Percentiles rank a stretch among this genome's conserved stretches.
These are phyloP conservation scores for Asbolus verrucosus DNA, from an alignment of 1,140 invertebrate genomes.

Conservation along the genomic window DNA sequence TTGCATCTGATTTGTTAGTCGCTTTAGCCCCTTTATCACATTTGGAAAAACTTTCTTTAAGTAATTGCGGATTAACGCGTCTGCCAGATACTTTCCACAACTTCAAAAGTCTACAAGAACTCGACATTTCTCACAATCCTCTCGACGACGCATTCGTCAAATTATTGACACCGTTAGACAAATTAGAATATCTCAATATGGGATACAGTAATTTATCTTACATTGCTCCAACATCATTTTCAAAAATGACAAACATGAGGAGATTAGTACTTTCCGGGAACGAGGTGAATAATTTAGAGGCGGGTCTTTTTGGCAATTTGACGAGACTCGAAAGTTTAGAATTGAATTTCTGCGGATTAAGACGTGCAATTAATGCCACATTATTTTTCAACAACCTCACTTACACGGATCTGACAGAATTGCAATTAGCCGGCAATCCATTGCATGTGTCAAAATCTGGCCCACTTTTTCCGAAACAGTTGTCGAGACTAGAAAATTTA, in stretches of 20 bases:
- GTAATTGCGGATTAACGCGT: slow-evolving; percentile 73
- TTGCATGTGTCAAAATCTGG: slow-evolving; percentile 70
- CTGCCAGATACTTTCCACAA: slow-evolving; percentile 76
- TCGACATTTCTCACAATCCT: slow-evolving; percentile 78
- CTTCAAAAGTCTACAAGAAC: slow-evolving; percentile 74
- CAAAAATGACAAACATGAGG: slow-evolving; percentile 77
- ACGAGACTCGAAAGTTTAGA: slow-evolving; percentile 76
- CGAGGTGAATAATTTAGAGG: slow-evolving; percentile 74
- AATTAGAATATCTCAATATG: slow-evolving; percentile 79
- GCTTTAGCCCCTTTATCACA: slow-evolving; percentile 75
- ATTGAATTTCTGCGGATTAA: slow-evolving; percentile 76
- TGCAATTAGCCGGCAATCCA: slow-evolving; percentile 78
- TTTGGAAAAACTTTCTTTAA: slow-evolving; percentile 75
- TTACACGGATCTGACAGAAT: slow-evolving; percentile 75
- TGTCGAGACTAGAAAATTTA: slow-evolving; percentile 73
- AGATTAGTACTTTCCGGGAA: slow-evolving; percentile 77
- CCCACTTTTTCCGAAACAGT: slow-evolving; percentile 73
- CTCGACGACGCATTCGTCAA: slow-evolving; percentile 76
- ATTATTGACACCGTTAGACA: slow-evolving; percentile 74
- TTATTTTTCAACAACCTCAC: slow-evolving; percentile 76
- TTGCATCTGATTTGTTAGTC: slow-evolving; percentile 74
- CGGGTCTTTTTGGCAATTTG: slow-evolving; percentile 76
- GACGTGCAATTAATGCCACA: slow-evolving; percentile 72
- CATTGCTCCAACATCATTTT: slow-evolving; percentile 75
- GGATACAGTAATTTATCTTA: slow-evolving; percentile 77